Conservation (phyloP, 2,888 invertebrate genomes). For the Phasia obesa region DNA sequence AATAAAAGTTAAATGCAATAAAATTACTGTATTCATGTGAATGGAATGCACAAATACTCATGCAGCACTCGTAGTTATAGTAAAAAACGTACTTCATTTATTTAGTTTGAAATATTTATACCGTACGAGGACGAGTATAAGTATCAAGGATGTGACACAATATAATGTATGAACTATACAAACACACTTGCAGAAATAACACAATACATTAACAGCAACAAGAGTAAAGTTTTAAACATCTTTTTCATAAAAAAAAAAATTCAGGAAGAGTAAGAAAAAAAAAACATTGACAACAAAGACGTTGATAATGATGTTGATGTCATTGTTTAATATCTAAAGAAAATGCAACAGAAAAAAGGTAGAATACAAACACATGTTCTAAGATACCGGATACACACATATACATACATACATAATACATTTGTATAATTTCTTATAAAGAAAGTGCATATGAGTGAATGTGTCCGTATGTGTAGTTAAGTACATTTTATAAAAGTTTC, state of each 20-base stretch:
- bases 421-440: not conserved
- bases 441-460: constrained; percentile 2
- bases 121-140: constrained; percentile 47
- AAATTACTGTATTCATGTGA: constrained; percentile 50
- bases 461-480: constrained; percentile 1
- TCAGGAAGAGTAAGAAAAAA: constrained; percentile 71
- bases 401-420: not conserved
- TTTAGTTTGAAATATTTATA: constrained; percentile 68
- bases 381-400: not conserved
- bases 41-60: constrained; percentile 16
- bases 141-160: constrained; percentile 69
- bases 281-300: constrained; percentile 63
- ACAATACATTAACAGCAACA: constrained; percentile 50
- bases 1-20: constrained; percentile 68
- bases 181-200: not conserved
- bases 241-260: constrained; percentile 42
- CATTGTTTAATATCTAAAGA: constrained; percentile 79
- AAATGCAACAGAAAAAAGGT: constrained; percentile 67
- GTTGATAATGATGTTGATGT: constrained; percentile 80
- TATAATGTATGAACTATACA: constrained; percentile 27
- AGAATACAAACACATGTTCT: constrained; percentile 17
- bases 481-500: constrained; percentile 58
- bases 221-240: constrained; percentile 58
- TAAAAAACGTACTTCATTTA: constrained; percentile 69
- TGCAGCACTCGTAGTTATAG: constrained; percentile 18